phyloP scores from a whole-genome alignment of 2,888 invertebrate genomes.

The Cryptocephalus primarius region DNA sequence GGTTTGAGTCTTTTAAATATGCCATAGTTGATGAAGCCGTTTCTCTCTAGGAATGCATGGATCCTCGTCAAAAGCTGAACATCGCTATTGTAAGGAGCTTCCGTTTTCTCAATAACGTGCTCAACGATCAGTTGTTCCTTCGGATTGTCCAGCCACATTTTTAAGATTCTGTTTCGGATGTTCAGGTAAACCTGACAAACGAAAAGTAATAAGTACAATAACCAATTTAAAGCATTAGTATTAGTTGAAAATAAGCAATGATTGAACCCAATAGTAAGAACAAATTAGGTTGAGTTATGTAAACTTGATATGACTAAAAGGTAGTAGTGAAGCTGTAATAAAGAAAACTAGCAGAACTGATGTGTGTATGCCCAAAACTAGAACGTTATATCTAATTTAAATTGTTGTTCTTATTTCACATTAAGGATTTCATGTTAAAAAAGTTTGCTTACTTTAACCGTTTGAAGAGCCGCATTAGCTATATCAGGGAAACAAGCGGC shows the following conservation, averaged over 20 bases:
- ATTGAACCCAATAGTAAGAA: too few relatives aligned
- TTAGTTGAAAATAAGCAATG: too few relatives aligned
- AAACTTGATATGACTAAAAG: too few relatives aligned
- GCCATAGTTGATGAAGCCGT: conserved; percentile 97
- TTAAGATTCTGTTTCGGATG: conserved; percentile 59
- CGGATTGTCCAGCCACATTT: conserved; percentile 94
- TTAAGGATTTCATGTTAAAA: too few relatives aligned
- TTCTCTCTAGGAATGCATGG: conserved; percentile 86
- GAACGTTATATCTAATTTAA: too few relatives aligned
- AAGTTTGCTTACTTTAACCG: conserved; percentile 65
- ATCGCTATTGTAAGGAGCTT: conserved; percentile 90
- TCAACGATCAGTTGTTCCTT: conserved; percentile 82
- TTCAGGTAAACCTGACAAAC: conserved; percentile 54
- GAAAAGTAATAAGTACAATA: too few relatives aligned
- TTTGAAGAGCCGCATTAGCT: conserved; percentile 67
- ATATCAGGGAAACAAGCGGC: conserved; percentile 90
- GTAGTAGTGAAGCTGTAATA: too few relatives aligned
- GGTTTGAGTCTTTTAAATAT: conserved; percentile 81
- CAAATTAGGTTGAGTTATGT: too few relatives aligned
- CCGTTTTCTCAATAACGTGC: conserved; percentile 68
- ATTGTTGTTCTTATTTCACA: too few relatives aligned
- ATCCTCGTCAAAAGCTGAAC: conserved; percentile 70
- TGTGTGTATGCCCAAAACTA: too few relatives aligned
- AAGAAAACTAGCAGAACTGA: too few relatives aligned
- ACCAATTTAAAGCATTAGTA: too few relatives aligned